phyloP scores from a whole-genome alignment of 2,797 vertebrate genomes.

The Halcyon smyrnensis region DNA sequence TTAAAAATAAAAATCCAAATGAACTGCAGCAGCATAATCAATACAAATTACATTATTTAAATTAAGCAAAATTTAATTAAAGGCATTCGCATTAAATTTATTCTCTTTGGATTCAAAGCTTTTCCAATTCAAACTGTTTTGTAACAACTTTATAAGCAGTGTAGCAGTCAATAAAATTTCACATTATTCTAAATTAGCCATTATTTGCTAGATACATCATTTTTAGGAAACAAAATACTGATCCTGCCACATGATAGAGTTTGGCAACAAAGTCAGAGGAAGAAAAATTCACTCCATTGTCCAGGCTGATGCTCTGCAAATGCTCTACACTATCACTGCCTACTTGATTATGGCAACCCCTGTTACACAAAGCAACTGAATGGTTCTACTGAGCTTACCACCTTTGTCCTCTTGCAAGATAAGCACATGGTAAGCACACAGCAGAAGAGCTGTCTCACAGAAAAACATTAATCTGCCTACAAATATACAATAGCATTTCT shows the following conservation, averaged over 20 bases:
- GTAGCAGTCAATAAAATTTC: constrained; percentile 13
- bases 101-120: constrained; percentile 17
- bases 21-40: constrained; percentile 55
- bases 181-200: constrained; percentile 32
- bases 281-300: background rate
- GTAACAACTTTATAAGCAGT: constrained; percentile 1
- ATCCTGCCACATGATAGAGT: background rate
- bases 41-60: constrained; percentile 70
- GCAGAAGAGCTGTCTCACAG: background rate
- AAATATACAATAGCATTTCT: background rate
- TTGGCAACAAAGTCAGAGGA: background rate
- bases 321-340: background rate
- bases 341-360: background rate
- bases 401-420: background rate
- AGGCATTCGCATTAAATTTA: constrained; percentile 24
- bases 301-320: background rate
- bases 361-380: background rate
- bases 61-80: constrained; percentile 65
- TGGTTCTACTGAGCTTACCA: background rate
- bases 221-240: background rate
- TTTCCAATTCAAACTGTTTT: constrained; percentile 29
- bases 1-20: constrained; percentile 65
- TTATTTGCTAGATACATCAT: background rate
- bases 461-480: background rate
- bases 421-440: background rate